Base-by-base conservation (phyloP, 2,797 vertebrate species). In the Merluccius polli region DNA sequence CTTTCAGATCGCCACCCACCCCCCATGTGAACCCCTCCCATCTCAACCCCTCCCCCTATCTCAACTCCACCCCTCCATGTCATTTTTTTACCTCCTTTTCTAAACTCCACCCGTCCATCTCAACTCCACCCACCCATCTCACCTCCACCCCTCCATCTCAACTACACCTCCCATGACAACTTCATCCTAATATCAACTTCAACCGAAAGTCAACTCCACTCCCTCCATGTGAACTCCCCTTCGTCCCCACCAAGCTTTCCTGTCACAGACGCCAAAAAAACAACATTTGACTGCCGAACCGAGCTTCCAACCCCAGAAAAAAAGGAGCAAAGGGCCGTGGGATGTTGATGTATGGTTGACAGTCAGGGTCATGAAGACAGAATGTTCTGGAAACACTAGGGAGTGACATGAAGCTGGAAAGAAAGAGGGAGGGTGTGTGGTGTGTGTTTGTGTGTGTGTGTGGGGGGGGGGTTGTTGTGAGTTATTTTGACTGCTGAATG, bases 341-440 rank as follows among this genome's bases (percentile, higher is more conserved):
- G 67, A 16, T 33, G 77, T 70, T 70, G 9, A 77, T 70, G 32
- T 44, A 59, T 52, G 74, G 78, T 79, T 82, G 83, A 79, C 76
- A 71, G 75, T 84, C 59, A 31, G 18, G 44, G 35, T 21, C 27
- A 10, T 30, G 31, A 68, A 44, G 11, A 4, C 65, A 24, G 52
- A 59, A 59, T 59, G 52, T 59, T 59, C 6, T 24, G 52, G 52
- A 59, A 59, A 59, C 52, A 59, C 52, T 15, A n/a, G 52, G 52
- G 52, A 59, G 21, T 24, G 21, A 21, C 52, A 59, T 59, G 52
- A 59, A 59, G 52, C 52, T 24, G 52, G 52, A 21, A 59, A 59
- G 52, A n/a, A 24, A 3, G 48, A 52, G 16, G 48, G 18, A 9
- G 48, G n/a, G 21, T 59, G 52, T 59, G 52, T 59, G 52, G 24